A percentile compares a stretch with the other conserved stretches of the same genome.
Conservation (phyloP, 1,140 invertebrate species). For the Temnothorax longispinosus region DNA sequence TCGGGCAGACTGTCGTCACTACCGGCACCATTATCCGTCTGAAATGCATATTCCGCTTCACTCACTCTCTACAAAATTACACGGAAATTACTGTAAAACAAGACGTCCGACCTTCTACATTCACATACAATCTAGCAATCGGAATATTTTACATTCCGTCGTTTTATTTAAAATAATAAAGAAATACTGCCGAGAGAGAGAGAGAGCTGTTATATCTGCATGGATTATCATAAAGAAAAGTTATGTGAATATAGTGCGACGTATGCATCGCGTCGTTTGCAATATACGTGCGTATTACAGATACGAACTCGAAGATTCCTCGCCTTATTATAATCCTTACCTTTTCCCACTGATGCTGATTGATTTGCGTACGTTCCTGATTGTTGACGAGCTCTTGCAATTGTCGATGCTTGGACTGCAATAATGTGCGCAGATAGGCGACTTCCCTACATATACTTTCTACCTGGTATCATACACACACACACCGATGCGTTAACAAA, state of each 20-base stretch:
- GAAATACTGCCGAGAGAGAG: neutral
- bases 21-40: conserved; percentile 82
- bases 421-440: conserved; percentile 84
- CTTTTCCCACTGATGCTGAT: conserved; percentile 79
- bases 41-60: conserved; percentile 72
- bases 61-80: conserved; percentile 33
- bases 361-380: conserved; percentile 80
- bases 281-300: conserved; percentile 39
- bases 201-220: neutral
- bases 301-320: conserved; percentile 39
- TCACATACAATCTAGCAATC: neutral
- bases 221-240: conserved; percentile 34
- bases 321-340: conserved; percentile 75
- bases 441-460: conserved; percentile 86
- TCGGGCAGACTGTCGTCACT: conserved; percentile 82
- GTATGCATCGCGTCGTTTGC: neutral
- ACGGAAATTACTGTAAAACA: neutral
- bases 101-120: neutral
- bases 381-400: conserved; percentile 83
- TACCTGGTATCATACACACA: conserved; percentile 85
- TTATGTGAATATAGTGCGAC: conserved; percentile 1
- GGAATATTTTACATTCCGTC: neutral
- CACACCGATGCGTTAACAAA: conserved; percentile 84
- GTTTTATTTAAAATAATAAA: conserved; percentile 17
- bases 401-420: conserved; percentile 85